Evolutionary conservation across 2,797 vertebrate species (phyloP).

Genomic region (Antennarius maculatus): DNA sequence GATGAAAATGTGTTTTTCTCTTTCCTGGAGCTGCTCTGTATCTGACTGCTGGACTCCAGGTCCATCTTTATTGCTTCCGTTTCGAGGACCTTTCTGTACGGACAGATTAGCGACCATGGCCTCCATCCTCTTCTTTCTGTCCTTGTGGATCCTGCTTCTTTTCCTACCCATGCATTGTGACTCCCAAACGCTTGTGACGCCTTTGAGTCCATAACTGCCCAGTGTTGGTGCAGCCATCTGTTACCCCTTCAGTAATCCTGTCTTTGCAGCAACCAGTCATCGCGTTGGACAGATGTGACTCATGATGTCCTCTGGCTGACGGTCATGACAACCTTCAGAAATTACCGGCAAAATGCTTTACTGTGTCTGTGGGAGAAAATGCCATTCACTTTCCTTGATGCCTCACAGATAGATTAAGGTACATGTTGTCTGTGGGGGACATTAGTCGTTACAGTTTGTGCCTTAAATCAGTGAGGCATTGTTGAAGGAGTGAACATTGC

Average conservation of each 20-base stretch:
- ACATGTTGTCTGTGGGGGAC: too few species aligned
- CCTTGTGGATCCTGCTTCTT: background rate
- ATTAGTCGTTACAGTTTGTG: too few species aligned
- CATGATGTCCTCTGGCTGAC: background rate
- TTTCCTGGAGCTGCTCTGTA: background rate
- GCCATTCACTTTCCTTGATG: background rate
- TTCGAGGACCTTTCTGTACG: background rate
- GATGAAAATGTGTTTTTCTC: background rate
- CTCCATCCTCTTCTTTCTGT: background rate
- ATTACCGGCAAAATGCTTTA: too few species aligned
- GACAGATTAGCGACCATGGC: background rate
- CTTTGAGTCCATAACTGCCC: conserved; percentile 12
- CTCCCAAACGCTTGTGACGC: conserved; percentile 5
- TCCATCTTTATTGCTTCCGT: background rate
- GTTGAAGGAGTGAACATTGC: too few species aligned
- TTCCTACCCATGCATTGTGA: background rate
- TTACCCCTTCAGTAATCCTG: conserved; percentile 28
- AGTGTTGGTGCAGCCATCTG: conserved; percentile 27
- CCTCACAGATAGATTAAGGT: background rate
- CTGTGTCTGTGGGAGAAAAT: too few species aligned
- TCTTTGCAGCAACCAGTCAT: conserved; percentile 1
- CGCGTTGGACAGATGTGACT: conserved; percentile 12
- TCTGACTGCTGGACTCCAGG: background rate
- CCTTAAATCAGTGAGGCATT: too few species aligned
- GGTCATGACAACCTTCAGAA: too few species aligned